phyloP scores from a whole-genome alignment of 2,113 vertebrate species.

The Myotis brandtii region DNA sequence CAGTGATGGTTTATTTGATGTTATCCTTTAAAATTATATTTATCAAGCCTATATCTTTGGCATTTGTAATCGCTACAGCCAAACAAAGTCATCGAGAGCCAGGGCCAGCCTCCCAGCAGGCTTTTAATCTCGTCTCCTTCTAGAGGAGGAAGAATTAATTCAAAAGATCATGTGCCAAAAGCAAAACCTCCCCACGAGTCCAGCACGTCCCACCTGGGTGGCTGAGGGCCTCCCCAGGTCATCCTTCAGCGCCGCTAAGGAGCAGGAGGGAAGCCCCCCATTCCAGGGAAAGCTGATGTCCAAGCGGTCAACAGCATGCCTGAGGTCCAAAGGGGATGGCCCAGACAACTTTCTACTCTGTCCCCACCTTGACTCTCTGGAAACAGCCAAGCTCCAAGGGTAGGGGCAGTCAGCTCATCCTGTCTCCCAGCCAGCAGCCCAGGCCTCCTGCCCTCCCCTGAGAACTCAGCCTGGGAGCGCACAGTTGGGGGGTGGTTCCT shows the following conservation, averaged over 20 bases:
- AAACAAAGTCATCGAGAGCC: neutral
- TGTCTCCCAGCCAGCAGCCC: neutral
- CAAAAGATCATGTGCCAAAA: fast-evolving
- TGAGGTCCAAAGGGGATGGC: no score
- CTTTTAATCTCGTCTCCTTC: neutral
- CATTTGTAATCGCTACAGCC: neutral
- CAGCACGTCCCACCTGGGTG: fast-evolving
- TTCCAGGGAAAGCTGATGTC: neutral
- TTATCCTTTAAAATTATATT: neutral
- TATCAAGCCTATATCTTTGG: neutral
- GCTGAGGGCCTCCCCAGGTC: neutral
- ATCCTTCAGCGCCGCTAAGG: no score
- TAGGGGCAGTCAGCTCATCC: neutral
- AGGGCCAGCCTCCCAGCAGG: neutral
- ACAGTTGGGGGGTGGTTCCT: neutral
- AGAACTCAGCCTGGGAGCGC: neutral
- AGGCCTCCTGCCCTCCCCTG: no score
- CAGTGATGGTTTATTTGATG: neutral
- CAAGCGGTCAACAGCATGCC: fast-evolving
- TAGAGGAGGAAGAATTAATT: no score
- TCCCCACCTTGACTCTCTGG: neutral
- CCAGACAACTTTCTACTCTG: fast-evolving
- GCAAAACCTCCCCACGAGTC: fast-evolving
- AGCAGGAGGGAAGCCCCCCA: fast-evolving
- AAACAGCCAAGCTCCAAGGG: no score